Evolutionary conservation across 2,888 invertebrate genomes (phyloP), one percentile per base, ranked within the genome.

Genomic region (Blastobasis adustella): DNA sequence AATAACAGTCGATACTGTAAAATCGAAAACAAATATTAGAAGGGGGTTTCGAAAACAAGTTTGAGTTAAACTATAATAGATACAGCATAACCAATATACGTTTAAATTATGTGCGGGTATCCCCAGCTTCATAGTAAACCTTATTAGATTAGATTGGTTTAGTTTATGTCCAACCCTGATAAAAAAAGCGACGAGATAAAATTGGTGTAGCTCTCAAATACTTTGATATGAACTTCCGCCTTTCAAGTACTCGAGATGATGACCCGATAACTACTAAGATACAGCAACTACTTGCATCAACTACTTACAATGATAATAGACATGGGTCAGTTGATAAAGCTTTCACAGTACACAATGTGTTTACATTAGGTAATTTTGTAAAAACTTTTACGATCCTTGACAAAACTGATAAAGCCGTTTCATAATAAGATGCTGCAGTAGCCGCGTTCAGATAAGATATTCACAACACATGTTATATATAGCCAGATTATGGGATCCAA

Each of bases 181-280:
- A 70, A 67, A 70, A 71, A 71, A 67, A 71, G 72, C 71, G 76
- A 76, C 69, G 69, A 66, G 73, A 71, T 76, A 67, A 71, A 77
- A 81, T 79, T 79, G 77, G 73, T 79, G 79, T 73, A 70, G 23
- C 23, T 75, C 71, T 72, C 69, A 78, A 80, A 73, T 75, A 70
- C 73, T 71, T 73, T 76, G 76, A 82, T 76, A 57, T 56, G 59
- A 66, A 79, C 79, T 82, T 85, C 84, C 84, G 79, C 58, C 60
- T 63, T 58, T 58, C 57, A 57, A 66, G 67, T 65, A 62, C 66
- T 62, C 65, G 65, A 63, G 58, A 51, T 57, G 54, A 58, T 51
- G 46, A 50, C 23, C 23, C 50, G 10, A 51, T 37, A 40, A 6
- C 40, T 40, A 40, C 7, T 40, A 40, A 40, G 40, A 7, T 10